A percentile compares a stretch with the other conserved stretches of the same genome.
These are phyloP conservation scores for Labia minor DNA, from an alignment of 2,888 invertebrate species.

Conservation along the genomic window DNA sequence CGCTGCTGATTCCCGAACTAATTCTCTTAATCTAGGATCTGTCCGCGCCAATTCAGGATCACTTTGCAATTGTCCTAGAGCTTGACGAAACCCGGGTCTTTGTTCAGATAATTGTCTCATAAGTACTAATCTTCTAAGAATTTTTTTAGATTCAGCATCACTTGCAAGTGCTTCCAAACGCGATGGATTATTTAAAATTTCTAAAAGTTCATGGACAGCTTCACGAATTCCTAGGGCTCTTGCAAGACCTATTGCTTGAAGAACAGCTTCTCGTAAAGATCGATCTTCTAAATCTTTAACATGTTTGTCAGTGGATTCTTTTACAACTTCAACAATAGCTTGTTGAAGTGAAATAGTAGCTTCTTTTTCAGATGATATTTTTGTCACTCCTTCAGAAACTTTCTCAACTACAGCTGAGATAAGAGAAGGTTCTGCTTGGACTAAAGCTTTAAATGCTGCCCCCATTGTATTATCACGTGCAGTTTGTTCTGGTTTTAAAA, in stretches of 20 bases:
- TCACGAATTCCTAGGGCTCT: constrained; percentile 56
- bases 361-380: constrained; percentile 50
- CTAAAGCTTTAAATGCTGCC: constrained; percentile 54
- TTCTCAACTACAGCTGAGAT: constrained; percentile 48
- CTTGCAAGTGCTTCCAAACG: constrained; percentile 45
- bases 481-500: constrained; percentile 3
- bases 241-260: constrained; percentile 58
- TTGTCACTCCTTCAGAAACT: constrained; percentile 49
- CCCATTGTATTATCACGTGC: constrained; percentile 47
- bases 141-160: constrained; percentile 50
- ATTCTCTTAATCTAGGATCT: constrained; percentile 56
- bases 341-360: constrained; percentile 54
- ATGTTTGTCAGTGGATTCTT: constrained; percentile 48
- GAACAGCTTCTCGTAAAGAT: constrained; percentile 38
- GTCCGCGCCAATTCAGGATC: constrained; percentile 56
- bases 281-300: constrained; percentile 40
- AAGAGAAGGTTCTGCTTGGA: constrained; percentile 48
- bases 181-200: constrained; percentile 44
- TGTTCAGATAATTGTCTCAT: constrained; percentile 61
- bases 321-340: constrained; percentile 54
- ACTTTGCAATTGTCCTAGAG: constrained; percentile 50
- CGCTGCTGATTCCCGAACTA: constrained; percentile 62
- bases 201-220: constrained; percentile 46
- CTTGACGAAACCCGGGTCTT: constrained; percentile 49
- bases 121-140: constrained; percentile 56